These are phyloP conservation scores for Macrosiphum euphorbiae DNA, from an alignment of 2,888 invertebrate genomes.

Conservation along the genomic window DNA sequence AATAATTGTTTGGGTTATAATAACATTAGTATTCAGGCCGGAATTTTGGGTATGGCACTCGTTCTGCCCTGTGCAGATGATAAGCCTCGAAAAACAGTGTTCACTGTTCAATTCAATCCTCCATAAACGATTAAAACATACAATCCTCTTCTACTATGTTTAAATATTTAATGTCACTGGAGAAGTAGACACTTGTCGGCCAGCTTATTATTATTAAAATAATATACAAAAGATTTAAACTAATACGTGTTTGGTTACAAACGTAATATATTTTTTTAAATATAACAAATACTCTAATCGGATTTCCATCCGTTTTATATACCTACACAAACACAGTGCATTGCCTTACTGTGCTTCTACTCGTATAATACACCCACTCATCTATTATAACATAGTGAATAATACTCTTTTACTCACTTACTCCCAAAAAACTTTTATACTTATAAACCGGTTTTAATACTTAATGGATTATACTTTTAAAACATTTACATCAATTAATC, in stretches of 20 bases:
- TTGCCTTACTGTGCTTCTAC: background rate
- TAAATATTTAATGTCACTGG: background rate
- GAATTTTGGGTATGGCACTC: conserved; percentile 34
- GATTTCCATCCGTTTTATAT: background rate
- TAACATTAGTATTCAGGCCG: conserved; percentile 59
- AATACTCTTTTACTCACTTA: background rate
- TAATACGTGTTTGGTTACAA: background rate
- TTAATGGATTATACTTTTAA: background rate
- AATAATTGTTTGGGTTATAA: conserved; percentile 50
- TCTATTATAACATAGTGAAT: background rate
- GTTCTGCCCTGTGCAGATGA: conserved; percentile 25
- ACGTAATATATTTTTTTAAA: background rate
- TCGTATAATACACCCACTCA: background rate
- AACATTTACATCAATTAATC: background rate
- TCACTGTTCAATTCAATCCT: conserved; percentile 43
- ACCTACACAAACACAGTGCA: background rate
- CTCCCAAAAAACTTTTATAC: background rate
- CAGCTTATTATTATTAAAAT: background rate
- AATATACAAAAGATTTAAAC: background rate
- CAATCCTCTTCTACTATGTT: background rate
- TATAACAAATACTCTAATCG: background rate
- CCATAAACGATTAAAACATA: conserved; percentile 20
- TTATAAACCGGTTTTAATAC: background rate
- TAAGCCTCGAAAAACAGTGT: conserved; percentile 47
- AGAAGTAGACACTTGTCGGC: background rate